Base-by-base conservation (phyloP, 2,888 invertebrate genomes). In the Drosophila cyrtoloma region DNA sequence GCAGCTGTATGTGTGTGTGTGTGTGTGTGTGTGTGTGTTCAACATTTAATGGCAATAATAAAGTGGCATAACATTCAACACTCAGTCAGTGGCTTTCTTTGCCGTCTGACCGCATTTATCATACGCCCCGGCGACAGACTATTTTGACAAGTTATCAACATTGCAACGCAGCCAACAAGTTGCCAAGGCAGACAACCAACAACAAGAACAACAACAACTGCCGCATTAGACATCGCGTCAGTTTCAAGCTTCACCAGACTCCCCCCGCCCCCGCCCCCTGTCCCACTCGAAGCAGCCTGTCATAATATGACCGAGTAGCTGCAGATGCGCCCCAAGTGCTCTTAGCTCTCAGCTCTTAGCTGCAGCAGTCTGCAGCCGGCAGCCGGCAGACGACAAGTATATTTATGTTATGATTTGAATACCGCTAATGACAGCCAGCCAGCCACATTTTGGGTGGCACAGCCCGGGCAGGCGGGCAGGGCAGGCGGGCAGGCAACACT, bases 361-460 rank as follows among this genome's bases (percentile, higher is more conserved):
- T 3, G 44, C 44, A 22, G 50, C 59, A 55, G 59, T 50, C 79
- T 79, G 47, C 47, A 9, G 47, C 22, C 72, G 26, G 50, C 59
- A 9, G 47, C 22, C 72, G 81, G 70, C 84, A 92, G 91, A 91
- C 91, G 89, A 92, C 89, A 90, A 90, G 91, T 86, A 89, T 91
- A 91, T 92, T 92, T 92, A 91, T 91, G 91, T 91, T 89, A 92
- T 91, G 91, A 91, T 91, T 86, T 87, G 90, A 82, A 91, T 89
- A 86, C 84, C 84, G 83, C 83, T 91, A 91, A 92, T 91, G 91
- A 91, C 86, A 86, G 87, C 68, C 67, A 52, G 66, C 53, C 70
- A 56, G 71, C 75, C 67, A 70, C 74, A 56, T 75, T 60, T 60
- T 80, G 84, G 77, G 77, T 77, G 63, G 77, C 71, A 63, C 50